Evolutionary conservation across 1,140 invertebrate species (phyloP), one percentile per base, ranked within the genome.

Genomic region (Eueides isabella): DNA sequence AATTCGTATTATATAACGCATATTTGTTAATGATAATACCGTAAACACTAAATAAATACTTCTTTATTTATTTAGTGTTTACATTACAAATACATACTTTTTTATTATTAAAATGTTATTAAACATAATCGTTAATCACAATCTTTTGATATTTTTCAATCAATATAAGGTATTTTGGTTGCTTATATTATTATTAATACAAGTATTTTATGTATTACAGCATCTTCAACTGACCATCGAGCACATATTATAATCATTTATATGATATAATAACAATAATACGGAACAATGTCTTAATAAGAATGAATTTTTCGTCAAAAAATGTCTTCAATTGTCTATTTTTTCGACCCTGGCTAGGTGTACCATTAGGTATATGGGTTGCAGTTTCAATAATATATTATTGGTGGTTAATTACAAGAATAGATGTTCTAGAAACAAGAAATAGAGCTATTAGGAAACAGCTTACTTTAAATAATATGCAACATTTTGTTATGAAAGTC

Each of bases 261-360:
- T 63, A 63, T 0, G 16, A 29, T 63, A 63, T 23, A 63, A 2
- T 63, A 4, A 30, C 61, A 63, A 63, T 29, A 16, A 63, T 31
- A 31, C 16, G 11, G 5, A 63, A 30, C 61, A 0, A 55, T 55
- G 48, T 55, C 19, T 16, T 29, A 30, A 71, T 67, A 35, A 84
- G 81, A 61, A 89, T 90, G 86, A 90, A 84, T 76, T 71, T 89
- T 61, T 84, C 82, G 55, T 67, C 81, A n/a, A 93, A 85, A 82
- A 90, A 93, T 91, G 89, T 90, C 44, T 78, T 91, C 61, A 85
- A 88, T 33, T 89, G 89, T 71, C 61, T 90, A 82, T 87, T 92
- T 80, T 88, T 89, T 82, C 87, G 92, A 89, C 92, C 92, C 81
- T 93, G 92, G 92, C 75, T 94, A 84, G 88, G 86, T 31, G 85